Evolutionary conservation across 2,888 invertebrate genomes (phyloP).

Genomic region (Scrobipalpa costella): DNA sequence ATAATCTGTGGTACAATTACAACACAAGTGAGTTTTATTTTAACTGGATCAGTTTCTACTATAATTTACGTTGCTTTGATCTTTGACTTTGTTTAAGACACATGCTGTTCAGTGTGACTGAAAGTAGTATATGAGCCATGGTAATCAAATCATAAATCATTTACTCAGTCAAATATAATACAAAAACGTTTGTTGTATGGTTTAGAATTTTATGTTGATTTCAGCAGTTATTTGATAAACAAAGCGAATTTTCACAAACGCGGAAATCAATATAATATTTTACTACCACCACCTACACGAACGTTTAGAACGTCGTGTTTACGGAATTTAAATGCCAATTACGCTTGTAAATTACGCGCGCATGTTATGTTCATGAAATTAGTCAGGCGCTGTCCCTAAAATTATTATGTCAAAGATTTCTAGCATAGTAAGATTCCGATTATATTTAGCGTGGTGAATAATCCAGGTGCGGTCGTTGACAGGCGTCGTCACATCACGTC

Average conservation of each 20-base stretch:
- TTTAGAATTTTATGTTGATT: neutral
- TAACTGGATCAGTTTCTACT: neutral
- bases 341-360: neutral
- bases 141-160: too few species aligned
- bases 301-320: neutral
- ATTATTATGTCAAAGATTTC: slow-evolving; percentile 15
- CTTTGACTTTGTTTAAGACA: neutral
- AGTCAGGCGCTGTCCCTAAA: neutral
- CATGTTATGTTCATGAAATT: neutral
- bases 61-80: neutral
- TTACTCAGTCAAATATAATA: too few species aligned
- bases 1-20: neutral
- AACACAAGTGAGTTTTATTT: neutral
- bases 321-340: neutral
- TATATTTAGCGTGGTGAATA: slow-evolving; percentile 18
- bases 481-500: neutral
- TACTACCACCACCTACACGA: slow-evolving; percentile 6
- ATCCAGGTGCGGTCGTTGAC: slow-evolving; percentile 24
- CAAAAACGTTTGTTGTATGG: too few species aligned
- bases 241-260: neutral
- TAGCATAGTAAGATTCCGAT: slow-evolving; percentile 10
- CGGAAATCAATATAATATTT: neutral
- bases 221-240: neutral
- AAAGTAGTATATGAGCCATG: too few species aligned
- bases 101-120: neutral